Base-by-base conservation (phyloP, 2,113 vertebrate genomes). In the Oreochromis spilurus region DNA sequence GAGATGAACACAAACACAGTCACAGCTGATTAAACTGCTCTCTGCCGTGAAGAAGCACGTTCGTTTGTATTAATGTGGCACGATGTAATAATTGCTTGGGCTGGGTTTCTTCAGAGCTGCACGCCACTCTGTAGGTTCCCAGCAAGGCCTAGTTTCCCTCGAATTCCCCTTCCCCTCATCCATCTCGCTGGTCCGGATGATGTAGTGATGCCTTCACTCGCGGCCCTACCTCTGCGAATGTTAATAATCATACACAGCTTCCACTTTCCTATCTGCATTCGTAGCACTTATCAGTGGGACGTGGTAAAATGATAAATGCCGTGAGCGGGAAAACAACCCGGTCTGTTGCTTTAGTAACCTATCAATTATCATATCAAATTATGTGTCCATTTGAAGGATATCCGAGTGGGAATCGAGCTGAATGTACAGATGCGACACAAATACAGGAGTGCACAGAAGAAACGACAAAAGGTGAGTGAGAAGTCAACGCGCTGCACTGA, bases 31-130 rank as follows among this genome's bases (percentile, higher is more conserved):
- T 92, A 85, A 89, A 70, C 79, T 34, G 57, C 31, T 85, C 60
- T 87, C 89, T 2, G 29, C 78, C 78, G 82, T 34, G 81, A 82
- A 79, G 87, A 94, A 91, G 72, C 57, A 21, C 16, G 81, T 90
- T 93, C 24, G 81, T 90, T 94, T 90, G 84, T 87, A 91, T 93
- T 94, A 91, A 92, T 88, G 82, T 65, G 83, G 57, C 79, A 13
- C 79, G 38, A 48, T 3, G n/a, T 78, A 89, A 92, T 93, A 90
- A 94, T 93, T 84, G 86, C 90, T 79, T 29, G 53, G 55, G 88
- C 87, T 67, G 72, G 83, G 78, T 87, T 88, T 57, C 80, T 88
- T 83, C 79, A 65, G 57, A 86, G 85, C 78, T 10, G 88, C 9
- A 50, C 16, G 6, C 40, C 34, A 36, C 89, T 77, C 67, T 84